Conservation (phyloP, 2,888 invertebrate species). For the Synergus gifuensis region DNA sequence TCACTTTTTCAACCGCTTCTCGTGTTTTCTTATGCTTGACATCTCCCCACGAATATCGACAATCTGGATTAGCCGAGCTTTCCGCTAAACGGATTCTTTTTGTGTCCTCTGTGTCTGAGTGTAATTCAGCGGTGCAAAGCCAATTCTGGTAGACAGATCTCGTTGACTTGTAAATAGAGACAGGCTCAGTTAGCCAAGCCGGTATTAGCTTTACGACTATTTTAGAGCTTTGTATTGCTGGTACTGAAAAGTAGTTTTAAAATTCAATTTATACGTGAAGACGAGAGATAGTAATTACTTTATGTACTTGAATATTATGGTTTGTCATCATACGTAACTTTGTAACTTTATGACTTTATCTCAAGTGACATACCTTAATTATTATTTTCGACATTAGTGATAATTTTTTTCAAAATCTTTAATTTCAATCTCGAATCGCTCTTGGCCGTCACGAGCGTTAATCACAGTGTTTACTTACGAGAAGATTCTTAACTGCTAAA, state of each 20-base stretch:
- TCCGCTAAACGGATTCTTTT: constrained; percentile 24
- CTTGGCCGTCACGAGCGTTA: constrained; percentile 34
- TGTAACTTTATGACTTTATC: neutral
- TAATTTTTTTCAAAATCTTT: constrained; percentile 15
- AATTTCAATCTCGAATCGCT: constrained; percentile 26
- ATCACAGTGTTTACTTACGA: constrained; percentile 39
- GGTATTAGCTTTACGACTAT: constrained; percentile 22
- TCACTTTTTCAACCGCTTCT: neutral
- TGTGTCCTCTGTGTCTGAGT: neutral
- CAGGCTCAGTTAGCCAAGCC: constrained; percentile 22
- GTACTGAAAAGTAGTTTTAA: neutral
- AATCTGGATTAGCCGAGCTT: constrained; percentile 29
- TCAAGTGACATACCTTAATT: neutral
- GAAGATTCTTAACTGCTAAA: constrained; percentile 40
- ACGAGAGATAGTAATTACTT: too few species aligned
- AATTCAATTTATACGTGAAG: too few species aligned
- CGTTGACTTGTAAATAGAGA: constrained; percentile 34
- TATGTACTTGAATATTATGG: neutral
- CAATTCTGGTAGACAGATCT: constrained; percentile 21
- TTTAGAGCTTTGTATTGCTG: neutral
- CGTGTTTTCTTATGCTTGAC: constrained; percentile 32
- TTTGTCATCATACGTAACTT: neutral
- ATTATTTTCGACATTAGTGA: neutral
- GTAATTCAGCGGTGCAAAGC: constrained; percentile 10
- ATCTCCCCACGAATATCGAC: neutral